phyloP scores from a whole-genome alignment of 35 echinoderm and acorn worm genomes.

The Heliocidaris erythrogramma region DNA sequence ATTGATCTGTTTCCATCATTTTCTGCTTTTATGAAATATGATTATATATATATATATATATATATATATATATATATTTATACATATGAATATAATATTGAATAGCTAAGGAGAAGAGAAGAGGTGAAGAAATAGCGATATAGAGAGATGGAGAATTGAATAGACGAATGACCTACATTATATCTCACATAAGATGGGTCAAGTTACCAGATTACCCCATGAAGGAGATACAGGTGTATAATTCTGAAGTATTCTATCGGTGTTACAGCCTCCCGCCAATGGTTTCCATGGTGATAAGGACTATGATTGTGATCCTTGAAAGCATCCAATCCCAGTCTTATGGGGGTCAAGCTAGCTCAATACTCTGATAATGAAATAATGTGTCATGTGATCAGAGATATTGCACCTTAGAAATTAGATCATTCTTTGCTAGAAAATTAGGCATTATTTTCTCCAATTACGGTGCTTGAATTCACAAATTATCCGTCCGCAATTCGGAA shows the following conservation, averaged over 20 bases:
- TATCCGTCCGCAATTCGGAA: conserved; percentile 1
- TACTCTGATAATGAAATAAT: background rate
- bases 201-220: background rate
- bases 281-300: background rate
- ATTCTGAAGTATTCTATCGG: background rate
- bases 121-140: background rate
- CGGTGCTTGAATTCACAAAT: background rate
- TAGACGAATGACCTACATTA: background rate
- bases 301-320: conserved; percentile 10
- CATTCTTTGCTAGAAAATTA: background rate
- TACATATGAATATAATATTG: too few relatives aligned
- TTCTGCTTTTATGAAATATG: too few relatives aligned
- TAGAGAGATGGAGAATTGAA: background rate
- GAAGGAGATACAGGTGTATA: background rate
- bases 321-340: background rate
- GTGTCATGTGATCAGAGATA: background rate
- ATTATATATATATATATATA: too few relatives aligned
- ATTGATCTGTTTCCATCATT: too few relatives aligned
- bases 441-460: background rate
- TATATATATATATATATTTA: too few relatives aligned
- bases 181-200: background rate
- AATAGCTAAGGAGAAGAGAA: background rate
- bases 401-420: background rate
- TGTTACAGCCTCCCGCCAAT: background rate
- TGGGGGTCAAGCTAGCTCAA: background rate